Percentiles rank a stretch among this genome's conserved stretches.
Evolutionary conservation across 2,888 invertebrate genomes (phyloP).

Genomic region (Xanthia icteritia): DNA sequence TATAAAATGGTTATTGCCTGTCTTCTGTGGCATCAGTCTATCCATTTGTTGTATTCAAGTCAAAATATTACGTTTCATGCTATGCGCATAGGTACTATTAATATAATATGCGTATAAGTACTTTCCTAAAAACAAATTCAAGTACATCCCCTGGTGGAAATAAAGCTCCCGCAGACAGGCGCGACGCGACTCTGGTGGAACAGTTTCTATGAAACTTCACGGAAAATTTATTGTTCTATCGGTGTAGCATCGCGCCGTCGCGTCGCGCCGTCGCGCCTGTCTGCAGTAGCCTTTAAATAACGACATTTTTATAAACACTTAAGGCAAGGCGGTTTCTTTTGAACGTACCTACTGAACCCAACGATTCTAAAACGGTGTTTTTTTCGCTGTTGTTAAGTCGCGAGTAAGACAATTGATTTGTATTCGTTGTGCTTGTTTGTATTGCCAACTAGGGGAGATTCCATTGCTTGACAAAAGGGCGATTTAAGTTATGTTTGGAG

Average conservation of each 20-base stretch:
- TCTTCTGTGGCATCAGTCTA: not conserved
- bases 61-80: not conserved
- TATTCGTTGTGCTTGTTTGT: conserved; percentile 79
- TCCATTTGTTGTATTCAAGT: not conserved
- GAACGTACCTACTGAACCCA: conserved; percentile 38
- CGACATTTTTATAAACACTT: not conserved
- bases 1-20: not conserved
- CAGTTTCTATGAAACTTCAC: no score
- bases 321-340: not conserved
- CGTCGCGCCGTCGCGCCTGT: no score
- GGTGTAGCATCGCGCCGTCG: no score
- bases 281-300: no score
- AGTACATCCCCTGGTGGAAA: no score
- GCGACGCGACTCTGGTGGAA: no score
- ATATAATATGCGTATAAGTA: no score
- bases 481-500: conserved; percentile 54
- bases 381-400: conserved; percentile 36
- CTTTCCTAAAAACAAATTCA: no score
- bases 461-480: conserved; percentile 72
- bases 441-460: conserved; percentile 82
- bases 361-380: not conserved
- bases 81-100: not conserved
- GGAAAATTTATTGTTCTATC: no score
- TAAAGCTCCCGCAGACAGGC: no score
- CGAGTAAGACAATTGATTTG: conserved; percentile 83